Percentiles rank a stretch among this genome's conserved stretches.
These are phyloP conservation scores for Anolis apletophallus DNA, from an alignment of 2,797 vertebrate species.

Conservation along the genomic window DNA sequence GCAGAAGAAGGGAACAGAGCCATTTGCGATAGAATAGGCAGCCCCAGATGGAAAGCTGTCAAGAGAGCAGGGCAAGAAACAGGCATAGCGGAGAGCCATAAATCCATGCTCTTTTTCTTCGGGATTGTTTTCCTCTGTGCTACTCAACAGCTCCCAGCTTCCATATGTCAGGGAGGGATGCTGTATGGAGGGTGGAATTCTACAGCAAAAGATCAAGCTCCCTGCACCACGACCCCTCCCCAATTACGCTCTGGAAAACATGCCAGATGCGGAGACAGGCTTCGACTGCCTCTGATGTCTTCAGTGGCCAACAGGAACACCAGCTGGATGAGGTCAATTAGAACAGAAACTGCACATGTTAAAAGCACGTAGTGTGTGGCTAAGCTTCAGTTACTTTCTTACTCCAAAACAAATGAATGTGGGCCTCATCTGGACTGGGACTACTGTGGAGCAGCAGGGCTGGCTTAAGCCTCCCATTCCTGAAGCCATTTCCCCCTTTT, in stretches of 20 bases:
- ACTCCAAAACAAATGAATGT: not conserved
- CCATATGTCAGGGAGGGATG: constrained; percentile 24
- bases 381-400: not conserved
- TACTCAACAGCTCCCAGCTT: constrained; percentile 31
- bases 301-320: constrained; percentile 38
- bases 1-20: constrained; percentile 25
- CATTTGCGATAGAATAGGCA: not conserved
- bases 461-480: not conserved
- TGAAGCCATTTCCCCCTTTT: not conserved
- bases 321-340: constrained; percentile 32
- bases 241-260: constrained; percentile 12
- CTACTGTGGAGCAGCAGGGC: not conserved
- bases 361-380: not conserved
- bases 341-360: constrained; percentile 19
- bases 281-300: constrained; percentile 39
- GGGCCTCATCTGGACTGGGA: not conserved
- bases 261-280: constrained; percentile 42
- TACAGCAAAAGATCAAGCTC: constrained; percentile 24
- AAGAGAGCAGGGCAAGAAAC: accelerated
- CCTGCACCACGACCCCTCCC: not conserved
- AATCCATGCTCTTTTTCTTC: constrained; percentile 32
- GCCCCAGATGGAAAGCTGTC: constrained; percentile 42
- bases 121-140: not conserved
- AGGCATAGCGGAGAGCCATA: not conserved
- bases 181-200: not conserved